Percentiles rank a stretch among this genome's conserved stretches.
Conservation (phyloP, 2,888 invertebrate species). For the Aplocera efformata region DNA sequence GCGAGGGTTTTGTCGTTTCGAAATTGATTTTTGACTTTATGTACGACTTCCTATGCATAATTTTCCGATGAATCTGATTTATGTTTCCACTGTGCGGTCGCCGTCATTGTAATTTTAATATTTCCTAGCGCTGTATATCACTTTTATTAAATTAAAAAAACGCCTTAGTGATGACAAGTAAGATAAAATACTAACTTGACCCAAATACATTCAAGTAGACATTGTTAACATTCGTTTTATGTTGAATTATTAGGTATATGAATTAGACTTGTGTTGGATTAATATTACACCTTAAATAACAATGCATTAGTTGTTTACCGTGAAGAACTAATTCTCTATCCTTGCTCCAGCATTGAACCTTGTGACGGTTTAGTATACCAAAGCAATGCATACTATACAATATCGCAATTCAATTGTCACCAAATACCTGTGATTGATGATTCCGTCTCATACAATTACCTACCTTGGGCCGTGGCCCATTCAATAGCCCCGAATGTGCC, state of each 20-base stretch:
- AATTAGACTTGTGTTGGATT: too few species aligned
- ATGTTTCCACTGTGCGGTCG: constrained; percentile 13
- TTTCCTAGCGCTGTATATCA: not conserved
- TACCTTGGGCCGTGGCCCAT: constrained; percentile 42
- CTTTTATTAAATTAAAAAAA: not conserved
- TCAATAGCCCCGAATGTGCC: constrained; percentile 64
- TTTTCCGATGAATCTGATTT: constrained; percentile 20
- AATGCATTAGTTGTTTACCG: not conserved
- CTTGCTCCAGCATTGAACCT: constrained; percentile 3
- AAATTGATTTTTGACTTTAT: constrained; percentile 35
- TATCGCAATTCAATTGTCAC: constrained; percentile 56
- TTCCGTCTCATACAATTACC: constrained; percentile 52
- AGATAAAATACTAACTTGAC: too few species aligned
- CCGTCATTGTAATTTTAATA: constrained; percentile 1
- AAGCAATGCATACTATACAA: constrained; percentile 39
- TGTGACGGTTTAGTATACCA: constrained; percentile 30
- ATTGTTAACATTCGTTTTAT: too few species aligned
- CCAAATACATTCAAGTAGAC: too few species aligned
- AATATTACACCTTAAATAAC: too few species aligned
- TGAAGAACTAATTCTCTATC: constrained; percentile 5
- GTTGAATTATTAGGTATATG: too few species aligned
- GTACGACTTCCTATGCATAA: constrained; percentile 21
- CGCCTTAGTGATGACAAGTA: not conserved
- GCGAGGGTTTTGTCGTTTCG: constrained; percentile 38
- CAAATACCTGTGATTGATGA: constrained; percentile 65